Base-by-base conservation (phyloP, 2,113 vertebrate genomes). In the Podarcis raffonei region DNA sequence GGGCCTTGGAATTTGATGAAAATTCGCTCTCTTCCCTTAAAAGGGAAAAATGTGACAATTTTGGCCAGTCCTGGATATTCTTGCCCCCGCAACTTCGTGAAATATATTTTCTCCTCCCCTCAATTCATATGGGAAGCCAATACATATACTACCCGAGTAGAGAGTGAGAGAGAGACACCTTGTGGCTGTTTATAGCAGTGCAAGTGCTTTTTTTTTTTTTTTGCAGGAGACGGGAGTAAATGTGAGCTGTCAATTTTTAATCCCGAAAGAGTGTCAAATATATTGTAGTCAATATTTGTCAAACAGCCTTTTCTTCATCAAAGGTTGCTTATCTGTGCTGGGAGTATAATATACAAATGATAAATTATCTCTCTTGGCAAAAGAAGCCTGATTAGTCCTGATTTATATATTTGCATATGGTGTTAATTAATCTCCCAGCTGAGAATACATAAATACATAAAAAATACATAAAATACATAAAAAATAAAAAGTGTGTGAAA, bases 111-210 rank as follows among this genome's bases (percentile, higher is more conserved):
- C 22, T 23, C n/a, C n/a, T 65, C 57, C 42, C 23, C 22, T 4
- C 35, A 30, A 16, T n/a, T 32, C 20, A 0, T n/a, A 0, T n/a
- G 22, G 35, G 57, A 81, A 72, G 81, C 15, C 6, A 7, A 15
- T 66, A 48, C 74, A 66, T 7, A 22, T 18, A 91, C 6, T 3
- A 57, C 57, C 30, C 42, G 48, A 42, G 25, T 16, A 27, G 42
- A 86, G 84, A 27, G 42, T 1, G 32, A 78, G 89, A 81, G 89
- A 81, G 89, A 94, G 95, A 93, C 93, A 94, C 90, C 94, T 87
- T 48, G 91, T 95, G 95, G 94, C 71, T 39, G 69, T 72, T 18
- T 76, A 74, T 65, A 75, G 78, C n/a, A 82, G 85, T 93, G 3
- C 35, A 77, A 2, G 0, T n/a, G 42, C 82, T 22, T 16, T 37